Conservation (phyloP, 2,888 invertebrate genomes). For the Hirtodrosophila duncani region DNA sequence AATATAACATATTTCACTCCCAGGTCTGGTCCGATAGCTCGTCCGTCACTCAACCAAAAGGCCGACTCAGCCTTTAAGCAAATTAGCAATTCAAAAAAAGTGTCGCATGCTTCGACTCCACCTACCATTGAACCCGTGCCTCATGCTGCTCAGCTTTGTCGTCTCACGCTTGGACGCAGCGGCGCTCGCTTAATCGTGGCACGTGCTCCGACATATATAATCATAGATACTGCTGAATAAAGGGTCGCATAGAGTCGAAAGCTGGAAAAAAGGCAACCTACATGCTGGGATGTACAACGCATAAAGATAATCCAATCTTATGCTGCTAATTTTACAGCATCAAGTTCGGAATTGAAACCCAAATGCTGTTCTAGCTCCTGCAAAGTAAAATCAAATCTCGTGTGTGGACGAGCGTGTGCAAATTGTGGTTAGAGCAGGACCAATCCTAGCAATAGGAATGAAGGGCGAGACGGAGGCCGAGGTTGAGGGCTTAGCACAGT, state of each 20-base stretch:
- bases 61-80: constrained; percentile 51
- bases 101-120: constrained; percentile 31
- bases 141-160: constrained; percentile 16
- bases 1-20: not conserved
- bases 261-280: constrained; percentile 20
- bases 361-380: constrained; percentile 33
- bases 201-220: constrained; percentile 68
- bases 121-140: not conserved
- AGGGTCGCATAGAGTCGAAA: constrained; percentile 28
- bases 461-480: not conserved
- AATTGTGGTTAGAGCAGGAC: constrained; percentile 56
- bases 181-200: constrained; percentile 67
- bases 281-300: constrained; percentile 30
- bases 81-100: constrained; percentile 62
- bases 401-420: constrained; percentile 64
- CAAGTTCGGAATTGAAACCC: constrained; percentile 39
- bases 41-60: constrained; percentile 26
- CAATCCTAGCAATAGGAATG: not conserved
- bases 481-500: constrained; percentile 7
- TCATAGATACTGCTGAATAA: constrained; percentile 42
- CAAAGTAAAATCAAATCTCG: constrained; percentile 56
- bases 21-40: not conserved
- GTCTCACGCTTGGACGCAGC: constrained; percentile 59
- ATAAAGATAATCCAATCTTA: constrained; percentile 72
- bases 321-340: constrained; percentile 71